Evolutionary conservation across 2,113 vertebrate species (phyloP).

Genomic region (Romanogobio albipinnatus): DNA sequence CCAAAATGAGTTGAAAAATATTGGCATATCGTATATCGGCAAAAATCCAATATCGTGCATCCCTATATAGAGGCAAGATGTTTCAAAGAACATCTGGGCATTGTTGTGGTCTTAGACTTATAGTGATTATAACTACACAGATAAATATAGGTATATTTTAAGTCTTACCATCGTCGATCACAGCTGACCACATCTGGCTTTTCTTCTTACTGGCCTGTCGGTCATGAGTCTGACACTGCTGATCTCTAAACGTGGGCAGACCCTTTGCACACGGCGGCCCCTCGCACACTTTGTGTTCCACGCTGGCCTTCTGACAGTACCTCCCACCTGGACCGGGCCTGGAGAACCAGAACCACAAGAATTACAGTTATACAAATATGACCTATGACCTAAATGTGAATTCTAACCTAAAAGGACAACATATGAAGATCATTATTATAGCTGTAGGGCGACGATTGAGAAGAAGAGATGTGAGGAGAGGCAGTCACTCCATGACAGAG

Average conservation of each 20-base stretch:
- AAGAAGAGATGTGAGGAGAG: neutral
- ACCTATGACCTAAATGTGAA: neutral
- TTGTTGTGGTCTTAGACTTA: too few relatives aligned
- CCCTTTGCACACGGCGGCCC: slow-evolving; percentile 88
- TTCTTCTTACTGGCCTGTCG: slow-evolving; percentile 83
- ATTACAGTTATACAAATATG: neutral
- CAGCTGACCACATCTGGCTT: slow-evolving; percentile 81
- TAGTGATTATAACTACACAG: too few relatives aligned
- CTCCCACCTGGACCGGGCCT: slow-evolving; percentile 90
- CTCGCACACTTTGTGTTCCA: slow-evolving; percentile 93
- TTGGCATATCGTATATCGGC: too few relatives aligned
- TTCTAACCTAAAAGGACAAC: neutral
- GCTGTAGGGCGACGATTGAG: neutral
- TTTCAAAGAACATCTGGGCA: too few relatives aligned
- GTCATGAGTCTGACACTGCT: slow-evolving; percentile 92
- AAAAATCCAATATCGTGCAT: too few relatives aligned
- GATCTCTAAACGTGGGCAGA: slow-evolving; percentile 89
- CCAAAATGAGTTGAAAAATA: too few relatives aligned
- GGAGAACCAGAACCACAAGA: neutral
- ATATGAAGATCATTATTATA: neutral
- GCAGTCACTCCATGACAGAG: neutral
- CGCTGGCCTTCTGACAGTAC: slow-evolving; percentile 84
- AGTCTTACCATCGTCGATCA: slow-evolving; percentile 82
- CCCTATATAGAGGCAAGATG: too few relatives aligned
- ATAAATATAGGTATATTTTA: neutral